Base-by-base conservation (phyloP, 2,797 vertebrate species). In the Tolypeutes matacus region DNA sequence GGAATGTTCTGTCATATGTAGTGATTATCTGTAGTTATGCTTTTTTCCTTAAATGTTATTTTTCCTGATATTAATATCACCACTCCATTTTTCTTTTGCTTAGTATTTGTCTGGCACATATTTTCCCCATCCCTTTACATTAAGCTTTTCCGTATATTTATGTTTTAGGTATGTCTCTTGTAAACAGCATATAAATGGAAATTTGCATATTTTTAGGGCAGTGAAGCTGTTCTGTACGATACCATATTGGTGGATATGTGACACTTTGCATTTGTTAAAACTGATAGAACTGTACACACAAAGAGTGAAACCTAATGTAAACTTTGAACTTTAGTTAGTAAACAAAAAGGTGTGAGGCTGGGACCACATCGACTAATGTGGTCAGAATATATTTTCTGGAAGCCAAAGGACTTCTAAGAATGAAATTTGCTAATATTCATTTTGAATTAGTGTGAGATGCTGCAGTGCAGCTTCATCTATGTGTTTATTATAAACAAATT, bases 11-110 rank as follows among this genome's bases (percentile, higher is more conserved):
- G 21, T 87, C 15, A 62, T 87, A 78, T 27, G 29, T 53, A 64
- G 78, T 69, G 2, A 31, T 72, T 82, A 60, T 67, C 72, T 73
- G 29, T 51, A 42, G 13, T 92, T 85, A 83, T 2, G 11, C 56
- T 80, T 72, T 75, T 88, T 70, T 36, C 51, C n/a, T 92, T 86
- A 64, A 75, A 62, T 46, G 69, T 14, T 60, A 56, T 64, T 93
- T 91, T 70, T 39, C 49, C 18, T 64, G 36, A 70, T 27, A 70
- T 46, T 49, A 34, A 13, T 82, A 82, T 86, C 23, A 70, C 23
- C 21, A 81, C 4, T 70, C 27, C 20, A 18, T 76, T 88, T 94
- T 76, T 81, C 27, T 89, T 89, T 94, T 75, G 46, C 60, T 94
- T 89, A 93, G 58, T 75, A 75, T 80, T 93, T 80, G 20, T 49